phyloP scores from a whole-genome alignment of 23 tunicate species.

The Pegea sp. region DNA sequence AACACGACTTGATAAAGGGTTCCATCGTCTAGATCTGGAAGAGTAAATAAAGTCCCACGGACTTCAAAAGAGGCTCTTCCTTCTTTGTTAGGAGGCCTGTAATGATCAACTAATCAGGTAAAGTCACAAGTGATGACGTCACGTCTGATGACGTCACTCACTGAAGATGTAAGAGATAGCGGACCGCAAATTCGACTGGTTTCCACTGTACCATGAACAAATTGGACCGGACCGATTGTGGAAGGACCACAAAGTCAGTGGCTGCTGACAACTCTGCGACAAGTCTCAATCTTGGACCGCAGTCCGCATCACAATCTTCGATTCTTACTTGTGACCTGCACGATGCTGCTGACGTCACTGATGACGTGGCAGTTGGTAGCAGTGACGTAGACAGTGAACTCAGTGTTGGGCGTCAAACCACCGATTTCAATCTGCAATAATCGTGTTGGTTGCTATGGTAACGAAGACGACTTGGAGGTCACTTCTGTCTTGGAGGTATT shows the following conservation, averaged over 20 bases:
- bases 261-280: conserved; percentile 49
- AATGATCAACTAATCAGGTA: not conserved
- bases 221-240: conserved; percentile 19
- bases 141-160: conserved; percentile 8
- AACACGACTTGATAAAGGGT: conserved; percentile 48
- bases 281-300: no score
- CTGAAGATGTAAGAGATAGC: conserved; percentile 21
- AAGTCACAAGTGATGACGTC: not conserved
- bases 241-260: conserved; percentile 19
- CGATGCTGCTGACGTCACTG: conserved; percentile 22
- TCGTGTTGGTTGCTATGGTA: no score
- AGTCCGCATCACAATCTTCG: no score
- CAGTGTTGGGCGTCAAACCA: conserved; percentile 45
- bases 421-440: conserved; percentile 1
- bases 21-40: conserved; percentile 19
- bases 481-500: conserved; percentile 59
- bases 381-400: conserved; percentile 37
- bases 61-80: conserved; percentile 7
- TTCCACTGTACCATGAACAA: conserved; percentile 27
- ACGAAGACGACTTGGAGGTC: not conserved
- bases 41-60: conserved; percentile 11
- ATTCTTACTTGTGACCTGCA: conserved; percentile 48
- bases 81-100: conserved; percentile 25
- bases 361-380: conserved; percentile 68
- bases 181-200: conserved; percentile 11